A percentile compares a stretch with the other conserved stretches of the same genome.
Conservation (phyloP, 2,113 vertebrate species). For the Elephantulus edwardii region DNA sequence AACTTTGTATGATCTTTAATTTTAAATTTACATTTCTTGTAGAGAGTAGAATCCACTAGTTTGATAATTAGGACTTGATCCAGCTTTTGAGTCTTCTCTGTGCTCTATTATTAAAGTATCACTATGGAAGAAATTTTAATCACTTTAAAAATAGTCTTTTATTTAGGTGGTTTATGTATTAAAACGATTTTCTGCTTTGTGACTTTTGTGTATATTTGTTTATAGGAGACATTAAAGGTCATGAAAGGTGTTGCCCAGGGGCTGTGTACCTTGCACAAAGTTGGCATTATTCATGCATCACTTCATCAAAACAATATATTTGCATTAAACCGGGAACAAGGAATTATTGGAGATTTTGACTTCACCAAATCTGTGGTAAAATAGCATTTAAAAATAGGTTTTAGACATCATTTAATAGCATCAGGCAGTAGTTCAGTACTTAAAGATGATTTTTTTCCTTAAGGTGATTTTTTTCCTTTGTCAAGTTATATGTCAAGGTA, state of each 20-base stretch:
- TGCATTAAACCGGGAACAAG: constrained; percentile 85
- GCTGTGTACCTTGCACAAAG: constrained; percentile 83
- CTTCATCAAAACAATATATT: constrained; percentile 89
- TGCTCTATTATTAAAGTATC: constrained; percentile 23
- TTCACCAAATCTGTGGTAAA: constrained; percentile 87
- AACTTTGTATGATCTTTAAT: not conserved
- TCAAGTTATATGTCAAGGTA: too few relatives aligned
- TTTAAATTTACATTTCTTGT: constrained; percentile 37
- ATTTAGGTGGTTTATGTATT: constrained; percentile 23
- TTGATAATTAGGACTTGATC: not conserved
- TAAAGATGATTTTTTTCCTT: not conserved
- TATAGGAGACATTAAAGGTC: constrained; percentile 86
- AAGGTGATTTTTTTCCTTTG: not conserved
- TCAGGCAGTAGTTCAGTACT: constrained; percentile 17
- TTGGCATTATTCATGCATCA: constrained; percentile 85
- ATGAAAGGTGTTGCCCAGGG: constrained; percentile 89
- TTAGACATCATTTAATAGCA: constrained; percentile 37
- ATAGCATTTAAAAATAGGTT: constrained; percentile 29
- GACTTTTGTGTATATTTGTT: constrained; percentile 52
- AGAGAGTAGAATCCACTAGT: not conserved
- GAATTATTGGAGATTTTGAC: constrained; percentile 90
- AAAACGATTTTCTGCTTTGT: constrained; percentile 52
- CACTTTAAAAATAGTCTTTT: constrained; percentile 7
- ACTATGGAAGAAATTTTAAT: constrained; percentile 43
- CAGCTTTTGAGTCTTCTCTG: constrained; percentile 20